Percentiles rank a stretch among this genome's conserved stretches.
phyloP scores from a whole-genome alignment of 92 coral and sea anemone genomes.

The Palythoa heliodiscus region DNA sequence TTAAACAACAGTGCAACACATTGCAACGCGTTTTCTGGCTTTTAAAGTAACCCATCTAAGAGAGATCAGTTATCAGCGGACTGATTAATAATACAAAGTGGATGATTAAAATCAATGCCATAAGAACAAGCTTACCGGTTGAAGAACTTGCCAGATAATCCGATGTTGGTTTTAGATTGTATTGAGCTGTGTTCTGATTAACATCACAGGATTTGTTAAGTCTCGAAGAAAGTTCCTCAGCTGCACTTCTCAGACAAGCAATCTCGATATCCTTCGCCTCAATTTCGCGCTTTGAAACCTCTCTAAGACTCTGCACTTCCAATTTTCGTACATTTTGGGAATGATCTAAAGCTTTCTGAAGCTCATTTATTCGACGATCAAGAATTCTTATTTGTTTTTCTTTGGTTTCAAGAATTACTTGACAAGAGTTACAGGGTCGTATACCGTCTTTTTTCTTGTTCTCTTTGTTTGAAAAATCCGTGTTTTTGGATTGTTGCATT shows the following conservation, averaged over 20 bases:
- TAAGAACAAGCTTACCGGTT: neutral
- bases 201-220: neutral
- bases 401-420: slow-evolving; percentile 5
- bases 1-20: no score
- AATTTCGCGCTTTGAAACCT: slow-evolving; percentile 41
- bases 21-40: no score
- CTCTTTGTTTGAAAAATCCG: neutral
- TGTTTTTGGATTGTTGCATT: neutral
- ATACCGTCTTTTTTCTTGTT: neutral
- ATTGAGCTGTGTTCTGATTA: neutral
- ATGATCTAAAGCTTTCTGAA: slow-evolving; percentile 28
- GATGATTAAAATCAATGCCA: neutral
- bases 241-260: slow-evolving; percentile 22
- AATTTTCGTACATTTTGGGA: slow-evolving; percentile 25
- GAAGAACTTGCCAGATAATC: neutral
- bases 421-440: slow-evolving; percentile 5
- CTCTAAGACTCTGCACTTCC: slow-evolving; percentile 17
- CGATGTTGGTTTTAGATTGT: neutral
- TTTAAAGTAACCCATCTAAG: neutral
- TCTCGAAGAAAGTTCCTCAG: neutral
- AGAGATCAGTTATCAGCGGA: neutral
- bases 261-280: slow-evolving; percentile 24
- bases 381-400: slow-evolving; percentile 10
- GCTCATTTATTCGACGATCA: slow-evolving; percentile 19
- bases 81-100: neutral